These are phyloP conservation scores for Pomatorhinus ruficollis DNA, from an alignment of 2,113 vertebrate species.

Conservation along the genomic window DNA sequence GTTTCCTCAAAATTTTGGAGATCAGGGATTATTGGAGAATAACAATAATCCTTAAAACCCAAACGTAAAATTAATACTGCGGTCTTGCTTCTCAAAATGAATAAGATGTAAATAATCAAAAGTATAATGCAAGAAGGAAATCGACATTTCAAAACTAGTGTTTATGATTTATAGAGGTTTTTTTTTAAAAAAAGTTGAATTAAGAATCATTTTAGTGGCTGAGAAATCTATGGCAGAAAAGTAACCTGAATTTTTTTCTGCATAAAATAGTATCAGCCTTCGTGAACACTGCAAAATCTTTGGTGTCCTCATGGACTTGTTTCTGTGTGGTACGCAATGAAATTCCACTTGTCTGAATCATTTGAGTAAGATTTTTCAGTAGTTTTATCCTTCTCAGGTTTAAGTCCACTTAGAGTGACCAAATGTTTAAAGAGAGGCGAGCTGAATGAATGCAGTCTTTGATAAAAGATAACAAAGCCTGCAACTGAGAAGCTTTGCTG, in stretches of 20 bases:
- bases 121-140: neutral
- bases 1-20: neutral
- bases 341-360: conserved; percentile 37
- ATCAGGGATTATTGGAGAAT: neutral
- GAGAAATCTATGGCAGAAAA: neutral
- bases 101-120: neutral
- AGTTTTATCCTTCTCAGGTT: conserved; percentile 58
- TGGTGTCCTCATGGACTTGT: neutral
- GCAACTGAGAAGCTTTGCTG: conserved; percentile 51
- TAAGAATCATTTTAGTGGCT: neutral
- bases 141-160: neutral
- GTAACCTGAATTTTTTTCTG: neutral
- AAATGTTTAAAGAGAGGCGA: conserved; percentile 51
- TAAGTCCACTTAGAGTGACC: conserved; percentile 46
- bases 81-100: neutral
- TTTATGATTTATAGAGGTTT: neutral
- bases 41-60: neutral
- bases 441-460: conserved; percentile 64
- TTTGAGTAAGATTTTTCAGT: conserved; percentile 37
- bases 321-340: neutral
- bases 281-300: neutral
- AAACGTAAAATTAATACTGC: neutral
- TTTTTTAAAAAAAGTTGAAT: fast-evolving
- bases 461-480: conserved; percentile 57
- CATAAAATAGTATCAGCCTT: neutral